Base-by-base conservation (phyloP, 2,113 vertebrate genomes). In the Lycocorax pyrrhopterus region DNA sequence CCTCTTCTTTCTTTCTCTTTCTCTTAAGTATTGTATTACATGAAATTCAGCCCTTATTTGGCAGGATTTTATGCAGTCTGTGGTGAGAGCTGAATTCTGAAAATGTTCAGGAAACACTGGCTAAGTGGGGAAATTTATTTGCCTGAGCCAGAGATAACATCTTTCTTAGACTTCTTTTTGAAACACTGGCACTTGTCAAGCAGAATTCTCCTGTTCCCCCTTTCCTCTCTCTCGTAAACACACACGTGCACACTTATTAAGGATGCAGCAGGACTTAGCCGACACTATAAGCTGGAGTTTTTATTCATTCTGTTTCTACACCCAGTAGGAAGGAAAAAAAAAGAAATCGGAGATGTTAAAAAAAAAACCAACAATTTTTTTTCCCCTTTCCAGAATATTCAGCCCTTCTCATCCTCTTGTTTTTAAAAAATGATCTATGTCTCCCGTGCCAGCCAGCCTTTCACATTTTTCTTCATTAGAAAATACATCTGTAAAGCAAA, bases 381-480 rank as follows among this genome's bases (percentile, higher is more conserved):
- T 35, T 27, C 83, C 46, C 33, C 13, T 77, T 97, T 97, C 94
- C 84, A 94, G 96, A 96, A 96, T 25, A 67, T 95, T 94, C 87
- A 92, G 66, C 80, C 49, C 43, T 89, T 96, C 90, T 97, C 53
- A 90, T 88, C 58, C 46, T 73, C 93, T 87, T 94, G 90, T 77
- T 97, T 97, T 55, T 56, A 94, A 97, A 96, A 94, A 96, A 55
- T 39, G 43, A 96, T 96, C 55, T 87, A 72, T 59, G 26, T 86
- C 76, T 91, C 75, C 7, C 4, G 12, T 94, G 94, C 89, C 82
- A 90, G 76, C 19, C 51, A 88, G 29, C 66, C 76, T 87, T 96
- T 93, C 91, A 78, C 87, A 94, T 98, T 96, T 98, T 97, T 97
- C 94, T 97, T 97, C 96, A 97, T 97, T 97, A 97, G 94, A 93